Evolutionary conservation across 2,113 vertebrate species (phyloP).

Genomic region (Nanger granti): DNA sequence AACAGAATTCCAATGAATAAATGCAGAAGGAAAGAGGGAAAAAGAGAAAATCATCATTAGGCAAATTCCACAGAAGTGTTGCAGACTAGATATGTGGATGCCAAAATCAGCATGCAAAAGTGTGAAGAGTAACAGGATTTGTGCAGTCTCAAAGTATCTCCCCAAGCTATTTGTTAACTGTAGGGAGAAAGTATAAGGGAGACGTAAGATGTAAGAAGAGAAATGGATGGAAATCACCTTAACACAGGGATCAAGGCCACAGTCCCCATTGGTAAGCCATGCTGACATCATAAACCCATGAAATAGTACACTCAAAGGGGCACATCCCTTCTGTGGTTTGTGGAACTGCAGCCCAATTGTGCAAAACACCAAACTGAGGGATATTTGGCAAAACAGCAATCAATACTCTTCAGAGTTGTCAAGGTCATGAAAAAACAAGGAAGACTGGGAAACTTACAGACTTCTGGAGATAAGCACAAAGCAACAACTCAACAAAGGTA

Average conservation of each 20-base stretch:
- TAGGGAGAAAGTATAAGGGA: not conserved
- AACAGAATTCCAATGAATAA: not conserved
- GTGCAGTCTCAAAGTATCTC: not conserved
- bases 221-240: not conserved
- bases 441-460: not conserved
- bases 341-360: not conserved
- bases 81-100: not conserved
- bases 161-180: not conserved
- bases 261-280: not conserved
- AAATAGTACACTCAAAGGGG: too few species aligned
- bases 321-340: not conserved
- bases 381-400: not conserved
- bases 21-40: not conserved
- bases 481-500: accelerated
- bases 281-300: not conserved
- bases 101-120: not conserved
- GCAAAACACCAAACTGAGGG: not conserved
- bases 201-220: not conserved
- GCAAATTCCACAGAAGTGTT: not conserved
- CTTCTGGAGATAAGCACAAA: not conserved
- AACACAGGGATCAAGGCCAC: not conserved
- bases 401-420: not conserved
- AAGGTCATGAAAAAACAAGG: not conserved
- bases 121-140: not conserved
- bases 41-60: not conserved